Evolutionary conservation across 1,140 invertebrate species (phyloP), one percentile per base, ranked within the genome.

Genomic region (Ericerus pela): DNA sequence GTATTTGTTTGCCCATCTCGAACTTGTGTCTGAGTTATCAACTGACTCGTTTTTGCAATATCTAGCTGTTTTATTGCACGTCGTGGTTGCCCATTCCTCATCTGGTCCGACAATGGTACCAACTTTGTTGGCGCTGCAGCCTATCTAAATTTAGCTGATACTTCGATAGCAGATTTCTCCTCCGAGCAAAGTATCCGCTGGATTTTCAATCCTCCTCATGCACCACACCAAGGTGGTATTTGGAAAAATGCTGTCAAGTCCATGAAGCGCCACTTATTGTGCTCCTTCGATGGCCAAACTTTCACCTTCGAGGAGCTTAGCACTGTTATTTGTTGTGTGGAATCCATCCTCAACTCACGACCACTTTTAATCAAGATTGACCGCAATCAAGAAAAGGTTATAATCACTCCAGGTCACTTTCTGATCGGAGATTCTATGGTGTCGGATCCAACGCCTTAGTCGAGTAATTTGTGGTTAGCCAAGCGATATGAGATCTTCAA

Each of bases 191-290:
- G 22, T 0, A 37, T 57, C 6, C 47, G 61, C 16, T 68, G 64
- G 62, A 31, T 61, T 24, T 68, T 69, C 52, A 66, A 55, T 28
- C 63, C 62, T 12, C 65, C 67, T 10, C 2, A 18, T 29, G 59
- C 60, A 2, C 61, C 64, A 0, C 60, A 68, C 43, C 60, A 63
- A 26, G 65, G 66, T 16, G 65, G 67, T n/a, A 33, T 62, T 28
- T 70, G 63, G 64, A 62, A 63, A 60, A 59, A 63, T 24, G 61
- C 53, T 0, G 65, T 71, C 0, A 63, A 67, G 29, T 58, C 61
- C 1, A 55, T 63, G 2, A 66, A 67, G 41, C 43, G 60, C 22
- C 61, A 66, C 30, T 31, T 68, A 11, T 28, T 24, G 10, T 31
- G 54, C 0, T 51, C 63, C 1, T n/a, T 63, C 1, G 58, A 58